phyloP scores from a whole-genome alignment of 1,140 invertebrate genomes.

The Idris sp. region DNA sequence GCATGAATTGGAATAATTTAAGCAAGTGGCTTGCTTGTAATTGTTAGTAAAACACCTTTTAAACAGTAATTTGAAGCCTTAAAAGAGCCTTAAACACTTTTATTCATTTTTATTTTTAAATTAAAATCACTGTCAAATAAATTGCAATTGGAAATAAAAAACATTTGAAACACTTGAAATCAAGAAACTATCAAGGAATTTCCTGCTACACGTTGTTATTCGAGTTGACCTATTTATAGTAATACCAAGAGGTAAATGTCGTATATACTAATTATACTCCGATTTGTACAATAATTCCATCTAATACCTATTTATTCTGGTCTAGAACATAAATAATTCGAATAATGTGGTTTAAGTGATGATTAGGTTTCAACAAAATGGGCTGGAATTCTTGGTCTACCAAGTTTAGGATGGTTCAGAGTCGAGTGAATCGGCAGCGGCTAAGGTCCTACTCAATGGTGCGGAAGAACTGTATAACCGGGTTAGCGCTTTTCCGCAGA shows the following conservation, averaged over 20 bases:
- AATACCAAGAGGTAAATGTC: too few species aligned
- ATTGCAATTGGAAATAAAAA: too few species aligned
- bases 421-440: slow-evolving; percentile 27
- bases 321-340: slow-evolving; percentile 20
- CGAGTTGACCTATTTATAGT: too few species aligned
- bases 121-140: too few species aligned
- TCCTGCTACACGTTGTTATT: too few species aligned
- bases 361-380: slow-evolving; percentile 31
- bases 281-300: too few species aligned
- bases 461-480: slow-evolving; percentile 74
- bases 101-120: too few species aligned
- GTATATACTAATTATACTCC: too few species aligned
- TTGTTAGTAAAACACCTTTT: not conserved
- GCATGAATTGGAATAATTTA: slow-evolving; percentile 10
- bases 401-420: slow-evolving; percentile 49
- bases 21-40: not conserved
- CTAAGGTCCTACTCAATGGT: slow-evolving; percentile 72
- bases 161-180: too few species aligned
- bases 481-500: slow-evolving; percentile 67
- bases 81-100: too few species aligned
- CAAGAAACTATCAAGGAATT: too few species aligned
- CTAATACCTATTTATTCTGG: slow-evolving; percentile 14
- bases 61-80: too few species aligned
- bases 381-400: slow-evolving; percentile 35
- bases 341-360: slow-evolving; percentile 32